Percentiles rank a stretch among this genome's conserved stretches.
Evolutionary conservation across 2,113 vertebrate species (phyloP).

Genomic region (Scopus umbretta): DNA sequence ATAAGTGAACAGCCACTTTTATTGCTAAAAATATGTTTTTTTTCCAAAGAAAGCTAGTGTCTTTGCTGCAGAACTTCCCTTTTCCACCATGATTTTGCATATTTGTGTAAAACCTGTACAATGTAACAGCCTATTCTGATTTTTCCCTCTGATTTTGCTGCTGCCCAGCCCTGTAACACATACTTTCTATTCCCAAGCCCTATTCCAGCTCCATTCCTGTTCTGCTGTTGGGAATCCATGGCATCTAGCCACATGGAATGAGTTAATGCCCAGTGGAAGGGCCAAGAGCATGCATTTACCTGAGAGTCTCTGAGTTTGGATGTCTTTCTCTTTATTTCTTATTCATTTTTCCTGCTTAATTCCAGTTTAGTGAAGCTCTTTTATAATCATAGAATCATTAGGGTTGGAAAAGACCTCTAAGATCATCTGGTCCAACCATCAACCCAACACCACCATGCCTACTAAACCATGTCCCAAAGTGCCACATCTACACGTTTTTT

Average conservation of each 20-base stretch:
- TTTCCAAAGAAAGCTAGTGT: too few species aligned
- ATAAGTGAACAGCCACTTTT: fast-evolving
- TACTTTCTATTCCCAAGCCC: not conserved
- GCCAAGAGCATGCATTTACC: not conserved
- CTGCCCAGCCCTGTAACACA: not conserved
- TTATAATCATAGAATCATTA: too few species aligned
- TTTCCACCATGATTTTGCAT: not conserved
- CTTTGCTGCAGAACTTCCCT: not conserved
- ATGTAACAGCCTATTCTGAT: not conserved
- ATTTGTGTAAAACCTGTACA: not conserved
- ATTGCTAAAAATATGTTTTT: not conserved
- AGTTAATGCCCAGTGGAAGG: not conserved
- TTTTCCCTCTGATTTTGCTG: not conserved
- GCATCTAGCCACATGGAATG: not conserved
- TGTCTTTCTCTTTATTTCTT: not conserved
- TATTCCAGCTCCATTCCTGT: not conserved
- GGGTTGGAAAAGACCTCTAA: too few species aligned
- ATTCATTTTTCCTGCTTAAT: not conserved
- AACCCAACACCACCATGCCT: too few species aligned
- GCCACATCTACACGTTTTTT: too few species aligned
- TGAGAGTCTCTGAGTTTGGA: fast-evolving
- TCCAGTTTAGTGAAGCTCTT: not conserved
- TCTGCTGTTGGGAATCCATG: not conserved
- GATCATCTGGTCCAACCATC: too few species aligned
- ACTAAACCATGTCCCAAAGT: too few species aligned